phyloP scores from a whole-genome alignment of 1,140 invertebrate species.

The Reticulitermes speratus region DNA sequence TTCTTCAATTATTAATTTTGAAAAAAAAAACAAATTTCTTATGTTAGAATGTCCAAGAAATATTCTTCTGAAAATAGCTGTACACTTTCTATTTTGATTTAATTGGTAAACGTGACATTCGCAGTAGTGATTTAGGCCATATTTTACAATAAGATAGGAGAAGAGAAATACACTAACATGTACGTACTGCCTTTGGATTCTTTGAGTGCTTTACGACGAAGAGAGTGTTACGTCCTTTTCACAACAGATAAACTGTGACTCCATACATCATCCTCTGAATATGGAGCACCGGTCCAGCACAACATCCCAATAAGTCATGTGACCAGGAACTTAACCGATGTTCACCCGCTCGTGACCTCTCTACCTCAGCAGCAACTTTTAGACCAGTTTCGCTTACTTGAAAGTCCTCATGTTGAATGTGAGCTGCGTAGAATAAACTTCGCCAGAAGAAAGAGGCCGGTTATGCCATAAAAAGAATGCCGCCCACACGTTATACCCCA shows the following conservation, averaged over 20 bases:
- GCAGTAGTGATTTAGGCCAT: neutral
- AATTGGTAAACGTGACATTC: neutral
- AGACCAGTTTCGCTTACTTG: neutral
- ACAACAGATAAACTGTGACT: neutral
- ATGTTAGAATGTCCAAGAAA: too few relatives aligned
- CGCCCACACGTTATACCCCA: neutral
- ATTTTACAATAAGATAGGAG: neutral
- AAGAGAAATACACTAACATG: neutral
- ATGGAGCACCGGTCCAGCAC: neutral
- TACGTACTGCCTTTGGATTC: neutral
- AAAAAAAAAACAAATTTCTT: too few relatives aligned
- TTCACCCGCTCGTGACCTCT: neutral
- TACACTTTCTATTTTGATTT: neutral
- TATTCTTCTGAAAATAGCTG: too few relatives aligned
- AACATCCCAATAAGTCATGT: neutral
- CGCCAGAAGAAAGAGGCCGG: neutral
- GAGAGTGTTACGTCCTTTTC: neutral
- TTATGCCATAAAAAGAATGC: neutral
- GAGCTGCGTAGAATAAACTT: neutral
- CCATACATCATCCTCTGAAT: conserved; percentile 16
- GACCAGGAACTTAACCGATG: neutral
- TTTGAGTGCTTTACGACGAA: neutral
- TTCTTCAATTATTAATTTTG: too few relatives aligned
- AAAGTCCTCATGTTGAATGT: neutral
- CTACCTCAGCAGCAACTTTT: neutral